Evolutionary conservation across 2,888 invertebrate genomes (phyloP).

Genomic region (Lumbricus terrestris): DNA sequence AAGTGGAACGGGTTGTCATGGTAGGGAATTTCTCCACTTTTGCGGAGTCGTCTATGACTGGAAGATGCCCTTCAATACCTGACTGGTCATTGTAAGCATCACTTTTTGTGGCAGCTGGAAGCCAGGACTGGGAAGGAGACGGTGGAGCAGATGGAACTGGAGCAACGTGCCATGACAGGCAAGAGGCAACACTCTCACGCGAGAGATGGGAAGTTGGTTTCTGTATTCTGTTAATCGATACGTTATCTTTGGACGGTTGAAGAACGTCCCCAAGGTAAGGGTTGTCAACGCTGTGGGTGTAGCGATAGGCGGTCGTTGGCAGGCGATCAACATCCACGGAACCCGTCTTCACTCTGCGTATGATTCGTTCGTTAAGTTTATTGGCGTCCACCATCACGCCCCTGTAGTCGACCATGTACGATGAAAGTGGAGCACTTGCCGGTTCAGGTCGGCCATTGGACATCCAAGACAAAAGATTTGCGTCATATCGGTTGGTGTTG

Average conservation of each 20-base stretch:
- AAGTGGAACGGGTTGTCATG: neutral
- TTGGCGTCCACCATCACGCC: constrained; percentile 25
- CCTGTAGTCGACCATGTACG: constrained; percentile 49
- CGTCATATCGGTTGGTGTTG: constrained; percentile 44
- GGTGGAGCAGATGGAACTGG: neutral
- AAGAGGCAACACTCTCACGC: neutral
- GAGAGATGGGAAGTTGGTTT: neutral
- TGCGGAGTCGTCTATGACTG: neutral
- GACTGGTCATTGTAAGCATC: neutral
- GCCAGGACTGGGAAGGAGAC: neutral
- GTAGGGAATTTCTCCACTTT: neutral
- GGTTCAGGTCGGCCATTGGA: constrained; percentile 45
- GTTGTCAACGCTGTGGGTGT: constrained; percentile 48
- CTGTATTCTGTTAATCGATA: neutral
- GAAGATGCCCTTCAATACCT: neutral
- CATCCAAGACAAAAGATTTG: constrained; percentile 51
- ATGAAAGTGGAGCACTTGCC: constrained; percentile 44
- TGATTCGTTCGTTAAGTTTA: constrained; percentile 42
- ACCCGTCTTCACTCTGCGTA: constrained; percentile 47
- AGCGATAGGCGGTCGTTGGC: constrained; percentile 50
- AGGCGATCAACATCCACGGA: constrained; percentile 46
- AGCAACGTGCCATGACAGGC: constrained; percentile 4
- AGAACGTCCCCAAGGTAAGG: constrained; percentile 41
- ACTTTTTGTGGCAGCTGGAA: neutral
- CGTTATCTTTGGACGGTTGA: neutral